Conservation (phyloP, 2,888 invertebrate species). For the Lordiphosa andalusiaca region DNA sequence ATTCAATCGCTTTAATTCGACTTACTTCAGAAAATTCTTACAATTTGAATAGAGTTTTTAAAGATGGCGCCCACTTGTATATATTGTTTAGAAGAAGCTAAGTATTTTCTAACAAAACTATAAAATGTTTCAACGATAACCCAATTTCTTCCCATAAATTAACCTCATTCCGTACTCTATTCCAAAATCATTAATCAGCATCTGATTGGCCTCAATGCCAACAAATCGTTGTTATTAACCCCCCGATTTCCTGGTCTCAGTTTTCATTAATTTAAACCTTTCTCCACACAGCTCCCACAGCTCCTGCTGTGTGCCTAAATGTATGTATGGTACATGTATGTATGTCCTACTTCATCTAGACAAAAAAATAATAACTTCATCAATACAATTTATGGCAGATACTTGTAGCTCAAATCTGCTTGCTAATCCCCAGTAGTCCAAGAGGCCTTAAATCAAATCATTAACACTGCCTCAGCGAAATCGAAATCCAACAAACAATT, state of each 20-base stretch:
- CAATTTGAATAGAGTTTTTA: too few relatives aligned
- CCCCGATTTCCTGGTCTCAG: conserved; percentile 18
- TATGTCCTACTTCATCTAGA: conserved; percentile 22
- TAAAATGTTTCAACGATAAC: too few relatives aligned
- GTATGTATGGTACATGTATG: not conserved
- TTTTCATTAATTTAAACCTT: conserved; percentile 20
- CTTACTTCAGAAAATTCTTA: too few relatives aligned
- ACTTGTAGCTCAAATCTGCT: conserved; percentile 31
- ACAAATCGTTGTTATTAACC: conserved; percentile 17
- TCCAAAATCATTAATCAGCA: conserved; percentile 5
- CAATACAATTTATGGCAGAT: conserved; percentile 35
- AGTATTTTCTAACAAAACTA: too few relatives aligned
- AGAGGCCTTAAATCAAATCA: conserved; percentile 51
- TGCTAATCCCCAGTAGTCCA: conserved; percentile 31
- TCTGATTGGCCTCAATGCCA: not conserved
- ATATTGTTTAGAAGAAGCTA: too few relatives aligned
- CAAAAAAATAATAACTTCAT: conserved; percentile 41
- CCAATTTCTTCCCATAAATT: not conserved
- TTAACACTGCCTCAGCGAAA: conserved; percentile 58
- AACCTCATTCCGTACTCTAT: not conserved
- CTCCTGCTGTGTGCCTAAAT: conserved; percentile 21
- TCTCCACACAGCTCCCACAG: conserved; percentile 15
- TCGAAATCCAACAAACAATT: conserved; percentile 65
- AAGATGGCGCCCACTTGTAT: too few relatives aligned
- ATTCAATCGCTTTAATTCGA: too few relatives aligned